Conservation (phyloP, 2,888 invertebrate species). For the Netelia fuscicornis region DNA sequence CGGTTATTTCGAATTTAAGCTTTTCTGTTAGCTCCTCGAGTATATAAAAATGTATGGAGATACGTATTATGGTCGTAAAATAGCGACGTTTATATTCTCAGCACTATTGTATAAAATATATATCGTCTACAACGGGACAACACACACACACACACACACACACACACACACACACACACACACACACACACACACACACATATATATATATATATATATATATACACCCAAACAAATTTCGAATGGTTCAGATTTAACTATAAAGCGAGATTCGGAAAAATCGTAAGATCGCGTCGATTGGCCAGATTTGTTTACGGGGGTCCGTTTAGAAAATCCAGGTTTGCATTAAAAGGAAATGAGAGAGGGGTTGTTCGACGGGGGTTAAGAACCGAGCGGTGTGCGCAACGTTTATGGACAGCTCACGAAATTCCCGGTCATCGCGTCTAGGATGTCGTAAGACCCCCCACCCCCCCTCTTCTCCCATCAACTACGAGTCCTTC, state of each 20-base stretch:
- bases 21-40: slow-evolving; percentile 14
- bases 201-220: slow-evolving; percentile 6
- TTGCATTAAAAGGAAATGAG: slow-evolving; percentile 20
- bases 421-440: slow-evolving; percentile 17
- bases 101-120: slow-evolving; percentile 40
- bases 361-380: slow-evolving; percentile 44
- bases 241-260: slow-evolving; percentile 49
- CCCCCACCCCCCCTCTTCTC: slow-evolving; percentile 12
- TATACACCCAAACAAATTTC: not conserved
- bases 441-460: slow-evolving; percentile 46
- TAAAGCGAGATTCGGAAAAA: slow-evolving; percentile 55
- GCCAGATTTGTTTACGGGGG: slow-evolving; percentile 70
- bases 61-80: slow-evolving; percentile 68
- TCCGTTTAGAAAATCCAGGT: slow-evolving; percentile 44
- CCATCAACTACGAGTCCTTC: slow-evolving; percentile 18
- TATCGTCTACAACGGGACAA: slow-evolving; percentile 39
- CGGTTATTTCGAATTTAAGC: slow-evolving; percentile 76
- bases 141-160: too few species aligned
- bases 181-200: too few species aligned
- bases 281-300: slow-evolving; percentile 63
- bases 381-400: slow-evolving; percentile 46
- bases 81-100: slow-evolving; percentile 56
- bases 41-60: slow-evolving; percentile 38
- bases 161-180: too few species aligned
- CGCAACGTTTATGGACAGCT: slow-evolving; percentile 27